phyloP scores from a whole-genome alignment of 2,113 vertebrate genomes.

The Coptodon bakossiorum region DNA sequence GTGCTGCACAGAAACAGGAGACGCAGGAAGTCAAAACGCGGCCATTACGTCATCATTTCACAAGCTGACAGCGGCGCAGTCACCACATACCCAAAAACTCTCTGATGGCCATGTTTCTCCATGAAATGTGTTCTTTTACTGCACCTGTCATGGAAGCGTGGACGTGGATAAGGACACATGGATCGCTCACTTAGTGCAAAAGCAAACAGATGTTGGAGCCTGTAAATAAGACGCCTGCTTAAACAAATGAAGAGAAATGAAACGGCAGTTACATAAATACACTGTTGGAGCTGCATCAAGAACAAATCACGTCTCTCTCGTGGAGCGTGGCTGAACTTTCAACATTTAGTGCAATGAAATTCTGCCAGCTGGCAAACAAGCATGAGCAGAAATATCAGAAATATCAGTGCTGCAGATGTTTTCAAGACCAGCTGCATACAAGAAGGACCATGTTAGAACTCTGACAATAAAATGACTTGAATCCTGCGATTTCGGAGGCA shows the following conservation, averaged over 20 bases:
- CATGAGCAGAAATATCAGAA: not conserved
- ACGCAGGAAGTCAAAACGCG: fast-evolving
- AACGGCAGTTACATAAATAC: fast-evolving
- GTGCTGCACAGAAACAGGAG: not conserved
- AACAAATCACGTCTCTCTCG: not conserved
- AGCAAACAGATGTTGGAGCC: not conserved
- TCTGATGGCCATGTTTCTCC: fast-evolving
- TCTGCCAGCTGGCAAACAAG: not conserved
- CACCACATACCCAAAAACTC: fast-evolving
- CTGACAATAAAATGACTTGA: not conserved
- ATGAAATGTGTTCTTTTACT: not conserved
- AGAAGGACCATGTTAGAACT: not conserved
- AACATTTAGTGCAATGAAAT: not conserved
- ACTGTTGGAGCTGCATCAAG: not conserved
- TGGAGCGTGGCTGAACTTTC: not conserved
- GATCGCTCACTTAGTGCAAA: not conserved
- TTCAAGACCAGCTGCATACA: not conserved
- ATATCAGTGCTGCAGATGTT: not conserved
- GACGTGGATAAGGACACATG: fast-evolving
- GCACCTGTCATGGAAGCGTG: not conserved
- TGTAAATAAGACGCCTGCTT: not conserved
- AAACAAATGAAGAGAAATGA: not conserved
- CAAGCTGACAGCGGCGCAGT: not conserved
- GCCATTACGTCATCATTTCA: not conserved
- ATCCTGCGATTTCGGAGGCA: not conserved